Evolutionary conservation across 2,888 invertebrate genomes (phyloP), one percentile per base, ranked within the genome.

Genomic region (Ischnura elegans): DNA sequence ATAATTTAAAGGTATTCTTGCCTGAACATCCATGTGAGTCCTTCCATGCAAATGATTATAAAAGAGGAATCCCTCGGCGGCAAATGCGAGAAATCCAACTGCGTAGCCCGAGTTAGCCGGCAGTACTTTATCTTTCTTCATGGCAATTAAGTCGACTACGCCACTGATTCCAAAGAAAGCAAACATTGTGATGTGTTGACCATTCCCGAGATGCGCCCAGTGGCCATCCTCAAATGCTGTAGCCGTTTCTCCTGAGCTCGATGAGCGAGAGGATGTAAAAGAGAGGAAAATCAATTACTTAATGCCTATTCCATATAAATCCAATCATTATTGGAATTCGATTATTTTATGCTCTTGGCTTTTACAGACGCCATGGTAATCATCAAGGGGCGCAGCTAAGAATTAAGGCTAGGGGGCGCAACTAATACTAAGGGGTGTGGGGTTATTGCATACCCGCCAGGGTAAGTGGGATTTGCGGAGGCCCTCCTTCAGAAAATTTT

Each of bases 171-270:
- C 96, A 94, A 96, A 96, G 95, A 96, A 96, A 95, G 96, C 96
- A 95, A 96, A 96, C 96, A 96, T 96, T 46, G 96, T 96, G 87
- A 96, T 96, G 95, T 96, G 96, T 94, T 96, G 96, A n/a, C 95
- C 96, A 95, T 96, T 96, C 25, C 95, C 95, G 29, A 95, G 94
- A 93, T 95, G 94, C 16, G 95, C 95, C 95, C 96, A 96, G 42
- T 95, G 93, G 0, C 95, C 95, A 87, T 95, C 94, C 19, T 95
- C 95, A 93, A 96, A 95, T 5, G 95, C 96, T 2, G 96, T 96
- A 21, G 95, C 95, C 43, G 95, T 94, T 95, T 96, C 96, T 21
- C 94, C 93, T 94, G n/a, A 51, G 4, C 6, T n/a, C 46, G 5
- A 29, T 29, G 47, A 16, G 25, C 10, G n/a, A n/a, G n/a, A n/a